Evolutionary conservation across 2,888 invertebrate genomes (phyloP), one percentile per base, ranked within the genome.

Genomic region (Chrysomela aeneicollis): DNA sequence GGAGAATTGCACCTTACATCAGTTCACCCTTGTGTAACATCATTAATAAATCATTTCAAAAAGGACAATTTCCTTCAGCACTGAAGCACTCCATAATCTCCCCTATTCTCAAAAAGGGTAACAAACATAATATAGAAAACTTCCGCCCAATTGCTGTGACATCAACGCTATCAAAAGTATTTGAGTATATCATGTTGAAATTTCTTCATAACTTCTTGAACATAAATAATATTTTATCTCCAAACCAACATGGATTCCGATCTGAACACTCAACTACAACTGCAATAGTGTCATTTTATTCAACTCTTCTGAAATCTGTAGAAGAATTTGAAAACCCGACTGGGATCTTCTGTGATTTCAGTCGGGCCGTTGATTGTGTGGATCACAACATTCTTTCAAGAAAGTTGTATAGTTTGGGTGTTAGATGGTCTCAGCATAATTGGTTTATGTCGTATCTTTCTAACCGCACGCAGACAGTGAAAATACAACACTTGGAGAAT

Each of bases 221-320:
- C 17, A 53, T 53, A 53, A 53, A 53, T 53, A n/a, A 32, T 32
- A 53, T 53, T 6, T 18, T 15, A 12, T 32, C 53, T 32, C 35
- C 53, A 18, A 53, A 19, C 21, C 32, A 35, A 35, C 32, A 35
- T 35, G 32, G 32, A 35, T 35, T 50, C 21, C 50, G 50, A 53
- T 53, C 53, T 9, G 35, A 53, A 17, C 32, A 53, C 35, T 53
- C 53, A 30, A 53, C 53, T 53, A 53, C 32, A 53, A 53, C 53
- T 17, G 53, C 52, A 52, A 52, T 52, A 26, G n/a, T 52, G 3
- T 52, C 52, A 30, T 52, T 52, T 52, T 52, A 52, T 52, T 26
- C 22, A 15, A 52, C 22, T 17, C 52, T 52, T 17, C 52, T 52
- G 17, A 26, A 52, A 15, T 53, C 53, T 21, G 53, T 53, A 17